These are phyloP conservation scores for Takifugu rubripes DNA, from an alignment of 2,797 vertebrate genomes.

Conservation along the genomic window DNA sequence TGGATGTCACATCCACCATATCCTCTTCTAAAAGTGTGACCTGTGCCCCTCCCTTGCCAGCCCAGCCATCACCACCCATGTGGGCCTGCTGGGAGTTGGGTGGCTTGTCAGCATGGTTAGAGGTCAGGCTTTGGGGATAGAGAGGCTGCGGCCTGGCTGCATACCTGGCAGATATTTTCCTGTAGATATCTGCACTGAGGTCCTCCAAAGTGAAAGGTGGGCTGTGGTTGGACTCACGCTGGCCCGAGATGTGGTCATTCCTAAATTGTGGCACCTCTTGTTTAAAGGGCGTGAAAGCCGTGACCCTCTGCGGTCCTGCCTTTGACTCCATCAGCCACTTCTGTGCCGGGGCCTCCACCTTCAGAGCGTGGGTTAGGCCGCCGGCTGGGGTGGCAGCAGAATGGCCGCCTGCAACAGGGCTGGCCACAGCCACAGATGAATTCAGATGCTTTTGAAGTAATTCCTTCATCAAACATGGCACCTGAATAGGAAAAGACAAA, in stretches of 20 bases:
- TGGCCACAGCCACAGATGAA: conserved; percentile 52
- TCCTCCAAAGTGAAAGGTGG: conserved; percentile 57
- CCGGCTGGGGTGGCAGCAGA: conserved; percentile 25
- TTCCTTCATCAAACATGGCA: conserved; percentile 71
- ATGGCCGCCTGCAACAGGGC: conserved; percentile 19
- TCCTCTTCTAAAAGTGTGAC: conserved; percentile 45
- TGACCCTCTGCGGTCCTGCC: conserved; percentile 47
- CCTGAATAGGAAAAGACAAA: conserved; percentile 49
- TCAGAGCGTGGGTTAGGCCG: conserved; percentile 22
- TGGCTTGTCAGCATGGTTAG: conserved; percentile 26
- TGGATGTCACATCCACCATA: conserved; percentile 52
- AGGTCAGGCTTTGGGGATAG: conserved; percentile 27
- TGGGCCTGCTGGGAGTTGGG: conserved; percentile 36
- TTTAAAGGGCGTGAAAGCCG: conserved; percentile 69
- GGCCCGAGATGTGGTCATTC: conserved; percentile 16
- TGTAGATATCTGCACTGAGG: conserved; percentile 57
- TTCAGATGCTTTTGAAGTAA: conserved; percentile 70
- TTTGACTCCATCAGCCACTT: conserved; percentile 55
- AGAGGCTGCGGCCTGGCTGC: conserved; percentile 40
- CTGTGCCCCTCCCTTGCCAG: conserved; percentile 29
- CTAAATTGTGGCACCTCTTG: conserved; percentile 32
- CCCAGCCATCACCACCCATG: conserved; percentile 31
- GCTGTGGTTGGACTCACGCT: conserved; percentile 36
- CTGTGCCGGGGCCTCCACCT: conserved; percentile 37
- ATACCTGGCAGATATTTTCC: conserved; percentile 55